Evolutionary conservation across 1,140 invertebrate genomes (phyloP).

Genomic region (Calephelis virginiensis): DNA sequence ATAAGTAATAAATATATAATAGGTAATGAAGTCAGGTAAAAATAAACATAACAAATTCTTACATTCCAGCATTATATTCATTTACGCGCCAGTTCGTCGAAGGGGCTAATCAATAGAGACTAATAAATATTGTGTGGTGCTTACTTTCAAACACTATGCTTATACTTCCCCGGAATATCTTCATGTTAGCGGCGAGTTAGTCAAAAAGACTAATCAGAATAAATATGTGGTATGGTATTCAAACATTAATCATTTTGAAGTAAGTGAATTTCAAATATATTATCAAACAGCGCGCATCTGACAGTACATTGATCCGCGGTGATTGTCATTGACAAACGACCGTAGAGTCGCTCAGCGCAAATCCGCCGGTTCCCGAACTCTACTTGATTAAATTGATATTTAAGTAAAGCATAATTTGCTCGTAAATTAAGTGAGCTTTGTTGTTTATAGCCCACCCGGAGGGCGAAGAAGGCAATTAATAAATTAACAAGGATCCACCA

Average conservation of each 20-base stretch:
- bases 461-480: conserved; percentile 73
- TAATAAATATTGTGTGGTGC: no score
- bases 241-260: conserved; percentile 21
- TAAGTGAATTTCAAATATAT: conserved; percentile 17
- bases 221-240: background rate
- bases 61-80: no score
- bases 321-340: conserved; percentile 69
- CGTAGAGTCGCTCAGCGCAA: conserved; percentile 47
- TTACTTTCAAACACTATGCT: no score
- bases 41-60: no score
- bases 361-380: conserved; percentile 54
- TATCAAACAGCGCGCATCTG: conserved; percentile 24
- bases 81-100: no score
- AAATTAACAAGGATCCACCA: conserved; percentile 70
- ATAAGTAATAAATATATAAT: no score
- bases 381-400: conserved; percentile 79
- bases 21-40: no score
- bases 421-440: conserved; percentile 76
- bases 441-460: conserved; percentile 73
- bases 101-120: no score
- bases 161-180: no score
- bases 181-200: no score
- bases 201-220: no score
- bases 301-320: conserved; percentile 46
- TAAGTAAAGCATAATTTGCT: conserved; percentile 78